Base-by-base conservation (phyloP, 2,888 invertebrate genomes). In the Coenonympha arcania region DNA sequence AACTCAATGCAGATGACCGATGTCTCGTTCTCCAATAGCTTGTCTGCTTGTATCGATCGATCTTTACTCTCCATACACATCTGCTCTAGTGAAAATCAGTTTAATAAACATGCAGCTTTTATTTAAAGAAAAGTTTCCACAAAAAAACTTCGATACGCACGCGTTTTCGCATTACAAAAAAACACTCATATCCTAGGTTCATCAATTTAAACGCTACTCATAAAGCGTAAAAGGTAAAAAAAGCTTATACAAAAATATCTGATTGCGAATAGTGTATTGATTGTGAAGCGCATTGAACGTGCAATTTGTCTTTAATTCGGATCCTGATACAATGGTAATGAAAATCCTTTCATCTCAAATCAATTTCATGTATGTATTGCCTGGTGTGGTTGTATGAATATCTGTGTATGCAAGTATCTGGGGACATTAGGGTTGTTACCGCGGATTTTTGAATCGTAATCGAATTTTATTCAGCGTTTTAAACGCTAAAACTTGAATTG, bases 261-360 rank as follows among this genome's bases (percentile, higher is more conserved):
- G 59, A 58, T 58, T 56, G 59, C 59, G 48, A 59, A 59, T 56
- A 60, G 59, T 50, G 50, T 57, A 59, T 57, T 58, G 57, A 58
- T 60, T 61, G 59, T 63, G 51, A 22, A 51, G 54, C 46, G 55
- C 40, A 61, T 60, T 63, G 63, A 63, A 61, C 63, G 61, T 64
- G 57, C 63, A 63, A 64, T 65, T 63, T 63, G 65, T 64, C 62
- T 64, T 63, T 65, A 65, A 65, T 65, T 65, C 62, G 63, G 62
- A 63, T 60, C 56, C 58, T 55, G 57, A 60, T 61, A 63, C 66
- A 68, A 63, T 64, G 55, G 57, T 59, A 58, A 60, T 61, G 63
- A 57, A 59, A 61, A 62, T 58, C 65, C 68, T 79, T 79, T 78
- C 74, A 77, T 74, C 69, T 69, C 69, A 65, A 77, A 78, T 78